A percentile compares a stretch with the other conserved stretches of the same genome.
phyloP scores from a whole-genome alignment of 2,888 invertebrate species.

The Mongoloraphidia duomilia region DNA sequence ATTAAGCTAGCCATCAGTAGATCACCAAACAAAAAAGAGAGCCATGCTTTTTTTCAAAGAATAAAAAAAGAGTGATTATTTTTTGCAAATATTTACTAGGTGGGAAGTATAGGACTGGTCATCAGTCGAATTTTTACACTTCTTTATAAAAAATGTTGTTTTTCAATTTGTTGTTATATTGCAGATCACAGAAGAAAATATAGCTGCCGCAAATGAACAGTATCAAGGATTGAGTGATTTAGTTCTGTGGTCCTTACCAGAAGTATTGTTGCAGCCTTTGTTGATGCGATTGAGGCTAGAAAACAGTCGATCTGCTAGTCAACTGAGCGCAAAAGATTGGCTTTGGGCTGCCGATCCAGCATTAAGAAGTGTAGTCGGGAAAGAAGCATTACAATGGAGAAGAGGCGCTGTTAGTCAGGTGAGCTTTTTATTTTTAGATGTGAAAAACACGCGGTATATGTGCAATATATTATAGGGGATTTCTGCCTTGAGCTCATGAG shows the following conservation, averaged over 20 bases:
- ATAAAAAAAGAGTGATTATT: too few species aligned
- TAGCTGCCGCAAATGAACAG: slow-evolving; percentile 51
- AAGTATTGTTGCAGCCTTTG: slow-evolving; percentile 61
- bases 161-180: not conserved
- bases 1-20: too few species aligned
- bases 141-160: not conserved
- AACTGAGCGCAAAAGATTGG: slow-evolving; percentile 52
- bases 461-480: not conserved
- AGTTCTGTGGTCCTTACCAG: slow-evolving; percentile 66
- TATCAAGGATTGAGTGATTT: slow-evolving; percentile 64
- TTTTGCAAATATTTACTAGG: not conserved
- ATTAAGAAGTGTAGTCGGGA: slow-evolving; percentile 65
- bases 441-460: not conserved
- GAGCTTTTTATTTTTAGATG: not conserved
- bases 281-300: slow-evolving; percentile 56
- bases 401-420: slow-evolving; percentile 41
- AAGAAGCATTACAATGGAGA: slow-evolving; percentile 73
- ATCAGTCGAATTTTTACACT: not conserved
- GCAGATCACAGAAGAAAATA: slow-evolving; percentile 56
- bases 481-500: too few species aligned
- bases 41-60: too few species aligned
- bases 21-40: too few species aligned
- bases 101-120: not conserved
- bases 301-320: slow-evolving; percentile 32
- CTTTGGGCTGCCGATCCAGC: slow-evolving; percentile 58